These are phyloP conservation scores for Cosmia trapezina DNA, from an alignment of 2,888 invertebrate genomes.

Conservation along the genomic window DNA sequence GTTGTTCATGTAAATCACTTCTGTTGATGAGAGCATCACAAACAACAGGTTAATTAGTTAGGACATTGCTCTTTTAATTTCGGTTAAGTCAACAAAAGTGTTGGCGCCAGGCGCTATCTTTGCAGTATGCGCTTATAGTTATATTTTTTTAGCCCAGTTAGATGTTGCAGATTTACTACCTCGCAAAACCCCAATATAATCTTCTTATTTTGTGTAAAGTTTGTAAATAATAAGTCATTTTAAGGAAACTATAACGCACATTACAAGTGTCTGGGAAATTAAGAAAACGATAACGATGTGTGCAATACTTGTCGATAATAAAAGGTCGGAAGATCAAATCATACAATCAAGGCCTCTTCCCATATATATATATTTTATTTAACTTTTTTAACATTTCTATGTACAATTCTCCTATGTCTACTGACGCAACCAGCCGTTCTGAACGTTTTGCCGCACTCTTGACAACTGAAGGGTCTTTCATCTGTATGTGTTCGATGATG, in stretches of 20 bases:
- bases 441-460: slow-evolving; percentile 87
- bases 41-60: slow-evolving; percentile 61
- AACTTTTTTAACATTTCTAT: slow-evolving; percentile 75
- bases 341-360: slow-evolving; percentile 59
- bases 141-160: slow-evolving; percentile 45
- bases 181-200: slow-evolving; percentile 7
- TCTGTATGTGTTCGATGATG: slow-evolving; percentile 88
- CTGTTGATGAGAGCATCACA: slow-evolving; percentile 36
- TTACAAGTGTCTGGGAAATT: slow-evolving; percentile 23
- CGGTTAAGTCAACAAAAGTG: slow-evolving; percentile 80
- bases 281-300: slow-evolving; percentile 42
- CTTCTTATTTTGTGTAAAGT: neutral
- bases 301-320: slow-evolving; percentile 50
- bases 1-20: slow-evolving; percentile 35
- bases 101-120: slow-evolving; percentile 68
- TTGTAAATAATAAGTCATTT: slow-evolving; percentile 12
- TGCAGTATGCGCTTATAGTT: slow-evolving; percentile 48
- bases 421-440: slow-evolving; percentile 88
- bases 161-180: slow-evolving; percentile 10
- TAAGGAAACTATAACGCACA: slow-evolving; percentile 13
- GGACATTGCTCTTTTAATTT: slow-evolving; percentile 81
- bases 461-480: slow-evolving; percentile 85
- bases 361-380: slow-evolving; percentile 67
- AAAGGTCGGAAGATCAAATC: slow-evolving; percentile 58
- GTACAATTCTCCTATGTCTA: slow-evolving; percentile 85